Percentiles rank a stretch among this genome's conserved stretches.
These are phyloP conservation scores for Trissolcus brochymenae DNA, from an alignment of 2,888 invertebrate genomes.

Conservation along the genomic window DNA sequence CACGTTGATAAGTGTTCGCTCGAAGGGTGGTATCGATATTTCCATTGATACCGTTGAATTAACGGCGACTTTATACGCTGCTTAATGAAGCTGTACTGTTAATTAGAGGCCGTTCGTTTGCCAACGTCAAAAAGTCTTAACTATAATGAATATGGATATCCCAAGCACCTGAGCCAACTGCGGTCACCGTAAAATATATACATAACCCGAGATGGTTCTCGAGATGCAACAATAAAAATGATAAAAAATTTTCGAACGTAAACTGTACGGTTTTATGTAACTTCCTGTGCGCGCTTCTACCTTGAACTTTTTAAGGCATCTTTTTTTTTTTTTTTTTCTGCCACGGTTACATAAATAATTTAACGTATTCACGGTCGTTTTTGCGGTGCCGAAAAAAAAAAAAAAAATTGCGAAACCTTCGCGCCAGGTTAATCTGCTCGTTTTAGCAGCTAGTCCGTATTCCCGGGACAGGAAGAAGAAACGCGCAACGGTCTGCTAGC, in stretches of 20 bases:
- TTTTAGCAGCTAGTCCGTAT: slow-evolving; percentile 38
- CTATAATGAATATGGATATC: slow-evolving; percentile 23
- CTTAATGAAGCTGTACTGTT: slow-evolving; percentile 32
- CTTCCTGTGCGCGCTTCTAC: too few species aligned
- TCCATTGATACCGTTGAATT: slow-evolving; percentile 34
- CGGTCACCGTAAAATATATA: not conserved
- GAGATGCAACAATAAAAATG: not conserved
- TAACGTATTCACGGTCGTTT: not conserved
- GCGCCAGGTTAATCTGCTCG: slow-evolving; percentile 41
- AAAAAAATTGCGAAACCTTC: not conserved
- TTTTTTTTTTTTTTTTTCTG: too few species aligned
- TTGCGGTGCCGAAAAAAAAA: too few species aligned
- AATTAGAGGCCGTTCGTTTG: slow-evolving; percentile 28
- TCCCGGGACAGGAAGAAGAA: slow-evolving; percentile 37
- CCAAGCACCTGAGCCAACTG: slow-evolving; percentile 1
- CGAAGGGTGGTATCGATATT: slow-evolving; percentile 45
- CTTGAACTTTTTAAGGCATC: too few species aligned
- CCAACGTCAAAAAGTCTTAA: slow-evolving; percentile 15
- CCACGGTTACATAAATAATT: slow-evolving; percentile 7
- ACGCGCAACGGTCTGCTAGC: slow-evolving; percentile 32
- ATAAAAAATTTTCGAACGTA: slow-evolving; percentile 1
- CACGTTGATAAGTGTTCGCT: slow-evolving; percentile 38
- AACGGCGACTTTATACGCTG: slow-evolving; percentile 28
- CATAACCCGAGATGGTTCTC: not conserved
- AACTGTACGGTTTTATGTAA: not conserved